Evolutionary conservation across 2,888 invertebrate species (phyloP), one percentile per base, ranked within the genome.

Genomic region (Thecocarcelia acutangulata): DNA sequence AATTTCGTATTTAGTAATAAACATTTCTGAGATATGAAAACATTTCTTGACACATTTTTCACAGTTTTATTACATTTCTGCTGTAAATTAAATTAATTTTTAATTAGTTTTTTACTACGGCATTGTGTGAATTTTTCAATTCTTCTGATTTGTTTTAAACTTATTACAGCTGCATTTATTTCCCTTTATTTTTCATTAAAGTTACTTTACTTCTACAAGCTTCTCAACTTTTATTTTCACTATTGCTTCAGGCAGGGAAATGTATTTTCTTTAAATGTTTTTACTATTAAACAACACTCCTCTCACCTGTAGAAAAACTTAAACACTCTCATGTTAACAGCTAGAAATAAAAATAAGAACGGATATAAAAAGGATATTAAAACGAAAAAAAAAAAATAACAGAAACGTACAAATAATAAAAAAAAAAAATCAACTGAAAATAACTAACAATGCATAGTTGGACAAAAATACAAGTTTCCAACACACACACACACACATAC

Each of bases 311-410:
- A 73, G 42, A 21, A 52, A n/a, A 19, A 46, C 28, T 12, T 17
- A 42, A 13, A 17, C 5, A 44, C 15, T 21, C 21, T 42, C 15
- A n/a, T 46, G 19, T 63, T 63, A 69, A 61, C 24, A 46, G n/a
- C 46, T 46, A 58, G 37, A 42, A 19, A 50, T 6, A 33, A 9
- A 66, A 48, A 56, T 66, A 59, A 46, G 17, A 54, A 77, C 64
- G 64, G 76, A 61, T 73, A 74, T 63, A 75, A 61, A 78, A 69
- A 83, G 69, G 72, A 70, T 70, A 56, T 79, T 70, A 66, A 70
- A 64, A 64, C 61, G 44, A 66, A 56, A 58, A 54, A 50, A 58
- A 44, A 70, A 44, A 19, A 69, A 40, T 2, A 58, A 76, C 40
- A 61, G 44, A 48, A 40, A 44, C 40, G 56, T 11, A 37, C 37